Evolutionary conservation across 35 echinoderm and acorn worm genomes (phyloP).

Genomic region (Hemicentrotus pulcherrimus): DNA sequence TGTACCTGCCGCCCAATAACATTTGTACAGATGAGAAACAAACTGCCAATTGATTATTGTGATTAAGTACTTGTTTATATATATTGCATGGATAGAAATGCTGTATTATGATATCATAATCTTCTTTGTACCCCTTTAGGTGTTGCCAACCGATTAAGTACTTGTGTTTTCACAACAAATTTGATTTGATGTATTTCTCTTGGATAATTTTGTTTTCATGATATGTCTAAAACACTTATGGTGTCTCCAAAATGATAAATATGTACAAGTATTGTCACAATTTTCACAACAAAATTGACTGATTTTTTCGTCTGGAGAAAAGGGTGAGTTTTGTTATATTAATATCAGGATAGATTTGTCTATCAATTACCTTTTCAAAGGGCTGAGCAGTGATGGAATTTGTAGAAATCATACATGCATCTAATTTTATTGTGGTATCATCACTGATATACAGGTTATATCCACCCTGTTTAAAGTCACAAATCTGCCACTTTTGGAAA

Average conservation of each 20-base stretch:
- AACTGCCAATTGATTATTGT: not conserved
- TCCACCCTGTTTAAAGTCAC: too few species aligned
- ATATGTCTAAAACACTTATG: not conserved
- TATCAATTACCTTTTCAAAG: too few species aligned
- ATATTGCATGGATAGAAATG: not conserved
- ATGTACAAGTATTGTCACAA: too few species aligned
- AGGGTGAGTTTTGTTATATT: too few species aligned
- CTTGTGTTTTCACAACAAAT: not conserved
- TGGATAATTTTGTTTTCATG: not conserved
- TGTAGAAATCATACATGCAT: too few species aligned
- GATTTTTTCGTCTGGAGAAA: too few species aligned
- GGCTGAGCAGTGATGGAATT: too few species aligned
- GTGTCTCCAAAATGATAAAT: not conserved
- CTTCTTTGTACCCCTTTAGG: not conserved
- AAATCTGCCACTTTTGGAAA: too few species aligned
- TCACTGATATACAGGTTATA: too few species aligned
- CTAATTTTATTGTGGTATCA: too few species aligned
- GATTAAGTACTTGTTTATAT: not conserved
- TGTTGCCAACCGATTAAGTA: not conserved
- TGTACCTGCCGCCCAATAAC: not conserved
- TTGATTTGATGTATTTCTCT: not conserved
- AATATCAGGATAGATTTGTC: too few species aligned
- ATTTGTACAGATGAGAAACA: not conserved
- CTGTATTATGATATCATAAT: not conserved
- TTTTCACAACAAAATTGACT: too few species aligned